Conservation (phyloP, 2,888 invertebrate genomes). For the Lysandra bellargus region DNA sequence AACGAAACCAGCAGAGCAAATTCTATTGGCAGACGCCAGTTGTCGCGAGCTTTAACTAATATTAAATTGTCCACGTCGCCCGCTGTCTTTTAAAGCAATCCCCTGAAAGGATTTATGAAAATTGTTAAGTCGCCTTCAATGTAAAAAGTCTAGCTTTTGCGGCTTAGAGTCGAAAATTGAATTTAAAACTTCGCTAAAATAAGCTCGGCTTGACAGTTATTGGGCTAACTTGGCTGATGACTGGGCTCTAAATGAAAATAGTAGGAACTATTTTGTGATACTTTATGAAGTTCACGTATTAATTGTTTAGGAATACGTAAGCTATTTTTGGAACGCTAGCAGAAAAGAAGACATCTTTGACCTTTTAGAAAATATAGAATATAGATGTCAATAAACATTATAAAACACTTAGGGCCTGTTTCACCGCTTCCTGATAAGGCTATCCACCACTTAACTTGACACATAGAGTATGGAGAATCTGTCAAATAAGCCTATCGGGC, state of each 20-base stretch:
- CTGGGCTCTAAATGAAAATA: neutral
- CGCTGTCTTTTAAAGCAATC: slow-evolving; percentile 14
- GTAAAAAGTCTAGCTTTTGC: slow-evolving; percentile 5
- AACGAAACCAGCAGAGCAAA: neutral
- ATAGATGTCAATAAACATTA: no score
- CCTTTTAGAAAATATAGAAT: no score
- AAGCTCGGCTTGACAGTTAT: slow-evolving; percentile 11
- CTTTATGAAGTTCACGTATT: no score
- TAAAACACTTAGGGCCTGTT: no score
- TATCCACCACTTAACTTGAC: no score
- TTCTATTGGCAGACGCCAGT: neutral
- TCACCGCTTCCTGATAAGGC: no score
- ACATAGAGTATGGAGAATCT: no score
- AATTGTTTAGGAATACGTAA: no score
- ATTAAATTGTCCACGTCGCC: slow-evolving; percentile 21
- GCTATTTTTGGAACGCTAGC: no score
- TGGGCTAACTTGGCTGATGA: slow-evolving; percentile 40
- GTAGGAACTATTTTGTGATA: no score
- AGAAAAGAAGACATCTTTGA: no score
- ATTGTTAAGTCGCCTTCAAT: slow-evolving; percentile 21
- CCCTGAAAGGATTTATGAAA: slow-evolving; percentile 22
- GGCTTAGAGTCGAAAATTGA: slow-evolving; percentile 11
- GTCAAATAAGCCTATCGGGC: no score
- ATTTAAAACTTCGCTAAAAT: slow-evolving; percentile 7
- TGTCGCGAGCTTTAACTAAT: slow-evolving; percentile 18